Evolutionary conservation across 1,140 invertebrate species (phyloP).

Genomic region (Trachelipus rathkii): DNA sequence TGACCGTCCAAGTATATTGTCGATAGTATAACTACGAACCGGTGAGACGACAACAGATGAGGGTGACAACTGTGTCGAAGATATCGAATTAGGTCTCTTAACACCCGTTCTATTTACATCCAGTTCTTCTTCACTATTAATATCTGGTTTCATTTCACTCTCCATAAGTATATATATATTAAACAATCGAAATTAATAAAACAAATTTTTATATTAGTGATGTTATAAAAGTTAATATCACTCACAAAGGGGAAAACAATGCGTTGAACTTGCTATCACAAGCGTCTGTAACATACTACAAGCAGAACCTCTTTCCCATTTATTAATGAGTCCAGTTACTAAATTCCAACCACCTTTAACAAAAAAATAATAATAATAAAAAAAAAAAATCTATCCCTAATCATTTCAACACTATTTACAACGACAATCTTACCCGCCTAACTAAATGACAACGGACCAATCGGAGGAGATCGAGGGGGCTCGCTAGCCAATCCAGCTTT

Average conservation of each 20-base stretch:
- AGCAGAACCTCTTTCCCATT: too few relatives aligned
- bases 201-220: too few relatives aligned
- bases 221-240: too few relatives aligned
- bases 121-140: neutral
- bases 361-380: too few relatives aligned
- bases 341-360: too few relatives aligned
- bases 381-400: neutral
- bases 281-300: too few relatives aligned
- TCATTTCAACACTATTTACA: constrained; percentile 8
- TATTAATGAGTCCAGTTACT: too few relatives aligned
- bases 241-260: too few relatives aligned
- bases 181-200: too few relatives aligned
- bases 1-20: neutral
- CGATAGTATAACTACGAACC: neutral
- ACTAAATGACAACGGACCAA: neutral
- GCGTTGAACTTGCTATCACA: too few relatives aligned
- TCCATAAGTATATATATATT: neutral
- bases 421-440: neutral
- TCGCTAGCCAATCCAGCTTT: neutral
- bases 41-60: neutral
- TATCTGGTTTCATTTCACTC: constrained; percentile 1
- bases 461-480: neutral
- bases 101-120: neutral
- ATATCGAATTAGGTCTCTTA: neutral
- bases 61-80: neutral